Evolutionary conservation across 2,113 vertebrate genomes (phyloP).

Genomic region (Oenanthe oenanthe): DNA sequence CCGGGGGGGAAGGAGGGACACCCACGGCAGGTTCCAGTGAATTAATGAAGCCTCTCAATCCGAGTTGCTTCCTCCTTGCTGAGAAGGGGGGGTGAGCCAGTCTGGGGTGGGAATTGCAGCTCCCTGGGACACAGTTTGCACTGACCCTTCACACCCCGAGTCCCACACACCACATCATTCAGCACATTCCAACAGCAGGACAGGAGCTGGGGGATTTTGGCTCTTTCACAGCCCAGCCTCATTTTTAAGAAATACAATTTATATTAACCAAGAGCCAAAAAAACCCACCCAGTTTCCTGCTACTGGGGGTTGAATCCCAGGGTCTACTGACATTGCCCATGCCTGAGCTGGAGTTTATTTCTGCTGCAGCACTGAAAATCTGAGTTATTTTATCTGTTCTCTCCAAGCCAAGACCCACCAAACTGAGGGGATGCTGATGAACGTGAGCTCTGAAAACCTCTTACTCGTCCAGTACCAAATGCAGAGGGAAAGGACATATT

Average conservation of each 20-base stretch:
- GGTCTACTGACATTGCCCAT: neutral
- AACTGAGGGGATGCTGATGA: neutral
- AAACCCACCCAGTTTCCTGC: neutral
- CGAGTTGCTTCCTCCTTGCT: neutral
- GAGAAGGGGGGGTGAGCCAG: neutral
- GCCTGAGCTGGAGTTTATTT: rapidly evolving
- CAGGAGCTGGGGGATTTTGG: neutral
- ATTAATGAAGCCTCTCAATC: rapidly evolving
- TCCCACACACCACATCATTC: rapidly evolving
- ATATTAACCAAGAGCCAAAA: neutral
- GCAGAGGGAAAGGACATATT: neutral
- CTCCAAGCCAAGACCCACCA: neutral
- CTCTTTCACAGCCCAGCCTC: neutral
- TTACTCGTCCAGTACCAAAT: conserved; percentile 43
- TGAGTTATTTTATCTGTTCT: neutral
- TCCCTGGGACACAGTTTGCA: neutral
- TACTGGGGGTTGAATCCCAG: neutral
- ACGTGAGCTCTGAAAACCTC: conserved; percentile 15
- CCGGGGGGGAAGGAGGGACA: neutral
- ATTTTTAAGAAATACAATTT: neutral
- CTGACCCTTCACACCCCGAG: rapidly evolving
- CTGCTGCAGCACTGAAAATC: neutral
- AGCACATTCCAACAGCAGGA: neutral
- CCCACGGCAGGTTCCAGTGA: neutral
- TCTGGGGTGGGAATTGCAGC: neutral